Conservation (phyloP, 2,113 vertebrate genomes). For the Pseudonaja textilis region DNA sequence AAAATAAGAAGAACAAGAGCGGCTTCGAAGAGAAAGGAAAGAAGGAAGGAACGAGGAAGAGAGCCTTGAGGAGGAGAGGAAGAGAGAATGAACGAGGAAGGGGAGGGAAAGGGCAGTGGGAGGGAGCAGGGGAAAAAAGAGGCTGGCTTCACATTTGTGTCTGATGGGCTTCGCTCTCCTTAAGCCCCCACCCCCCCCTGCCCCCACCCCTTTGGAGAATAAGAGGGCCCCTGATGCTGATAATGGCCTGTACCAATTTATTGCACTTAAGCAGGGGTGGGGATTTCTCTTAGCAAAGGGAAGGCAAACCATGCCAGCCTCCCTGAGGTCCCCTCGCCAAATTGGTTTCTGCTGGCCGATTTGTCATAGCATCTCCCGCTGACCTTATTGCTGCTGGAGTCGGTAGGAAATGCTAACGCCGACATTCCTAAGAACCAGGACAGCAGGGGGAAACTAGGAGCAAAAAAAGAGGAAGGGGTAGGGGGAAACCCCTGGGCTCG, state of each 20-base stretch:
- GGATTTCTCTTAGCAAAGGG: conserved; percentile 11
- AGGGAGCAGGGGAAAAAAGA: conserved; percentile 52
- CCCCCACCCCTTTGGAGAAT: conserved; percentile 63
- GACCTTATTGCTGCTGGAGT: background rate
- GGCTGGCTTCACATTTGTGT: conserved; percentile 75
- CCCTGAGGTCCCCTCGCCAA: conserved; percentile 35
- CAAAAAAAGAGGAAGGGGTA: background rate
- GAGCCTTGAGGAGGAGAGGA: background rate
- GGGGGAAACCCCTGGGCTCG: background rate
- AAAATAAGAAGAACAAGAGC: conserved; percentile 33
- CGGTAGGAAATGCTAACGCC: background rate
- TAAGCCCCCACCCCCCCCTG: conserved; percentile 66
- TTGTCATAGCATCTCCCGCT: background rate
- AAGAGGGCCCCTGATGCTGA: conserved; percentile 67
- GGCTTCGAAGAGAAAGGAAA: conserved; percentile 38
- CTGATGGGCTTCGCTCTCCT: conserved; percentile 77
- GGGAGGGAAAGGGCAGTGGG: conserved; percentile 33
- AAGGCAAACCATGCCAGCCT: conserved; percentile 24
- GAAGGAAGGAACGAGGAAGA: conserved; percentile 30
- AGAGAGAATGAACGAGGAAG: conserved; percentile 10
- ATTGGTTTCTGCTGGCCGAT: conserved; percentile 48
- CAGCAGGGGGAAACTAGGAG: background rate
- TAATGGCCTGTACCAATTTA: conserved; percentile 85
- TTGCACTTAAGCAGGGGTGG: conserved; percentile 74
- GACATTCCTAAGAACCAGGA: background rate